Base-by-base conservation (phyloP, 1,140 invertebrate genomes). In the Octopus sinensis region DNA sequence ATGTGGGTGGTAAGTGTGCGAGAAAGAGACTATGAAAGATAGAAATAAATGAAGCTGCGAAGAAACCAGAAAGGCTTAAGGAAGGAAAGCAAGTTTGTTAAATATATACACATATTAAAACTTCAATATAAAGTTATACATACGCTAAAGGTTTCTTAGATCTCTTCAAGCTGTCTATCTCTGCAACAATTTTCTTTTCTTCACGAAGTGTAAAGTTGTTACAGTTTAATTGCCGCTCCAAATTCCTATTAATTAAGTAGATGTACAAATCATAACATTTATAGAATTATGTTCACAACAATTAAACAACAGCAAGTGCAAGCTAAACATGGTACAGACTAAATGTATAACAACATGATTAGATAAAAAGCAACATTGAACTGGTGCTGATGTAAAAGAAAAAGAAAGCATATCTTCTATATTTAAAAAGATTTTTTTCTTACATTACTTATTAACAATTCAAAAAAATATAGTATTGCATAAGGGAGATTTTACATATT, bases 181-280 rank as follows among this genome's bases (percentile, higher is more conserved):
- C 90, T 54, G 86, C 85, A 23, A 91, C 89, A 80, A 91, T 90
- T 81, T 89, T 90, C 79, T 87, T 88, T 83, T 91, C 90, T 79
- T 91, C 89, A 7, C 84, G 84, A 53, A 90, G 83, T 79, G 86
- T 88, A 83, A 89, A 91, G 78, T 89, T 89, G 76, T 87, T 85
- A 4, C 82, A 86, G 43, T 86, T 87, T 54, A 90, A 82, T 77
- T 90, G 88, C 80, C 84, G 85, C 80, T 90, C 88, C 75, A 91
- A 83, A 77, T 86, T 84, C 76, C 87, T 88, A 79, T 4, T 84
- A 82, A 43, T 43, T 43, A 43, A 43, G 30, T 3, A 43, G 30
- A 43, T 43, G 30, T 43, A 43, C 30, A 43, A 43, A 43, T 2
- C 3, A 43, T 43, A 43, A 43, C 30, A 43, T 43, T 43, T 43